Percentiles rank a stretch among this genome's conserved stretches.
Evolutionary conservation across 2,888 invertebrate species (phyloP).

Genomic region (Microctonus brassicae): DNA sequence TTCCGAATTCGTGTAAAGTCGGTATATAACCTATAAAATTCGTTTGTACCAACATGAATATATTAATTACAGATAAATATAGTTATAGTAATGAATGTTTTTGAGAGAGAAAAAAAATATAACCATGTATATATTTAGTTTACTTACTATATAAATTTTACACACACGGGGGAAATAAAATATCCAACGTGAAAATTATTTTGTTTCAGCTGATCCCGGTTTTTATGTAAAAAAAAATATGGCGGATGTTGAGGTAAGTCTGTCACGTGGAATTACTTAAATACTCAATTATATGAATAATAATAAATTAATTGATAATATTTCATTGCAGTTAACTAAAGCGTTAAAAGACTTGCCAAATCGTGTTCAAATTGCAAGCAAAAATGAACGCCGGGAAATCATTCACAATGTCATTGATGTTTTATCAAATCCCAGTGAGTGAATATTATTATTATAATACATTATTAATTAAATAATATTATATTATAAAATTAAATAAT

Average conservation of each 20-base stretch:
- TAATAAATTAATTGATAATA: slow-evolving; percentile 36
- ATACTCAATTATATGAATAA: slow-evolving; percentile 42
- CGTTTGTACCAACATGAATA: too few species aligned
- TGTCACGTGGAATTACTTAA: slow-evolving; percentile 69
- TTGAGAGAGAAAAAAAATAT: too few species aligned
- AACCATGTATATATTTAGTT: too few species aligned
- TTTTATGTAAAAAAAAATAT: slow-evolving; percentile 69
- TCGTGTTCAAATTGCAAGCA: slow-evolving; percentile 80
- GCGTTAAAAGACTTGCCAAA: slow-evolving; percentile 81
- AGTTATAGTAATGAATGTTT: too few species aligned
- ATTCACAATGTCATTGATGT: slow-evolving; percentile 79
- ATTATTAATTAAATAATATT: too few species aligned
- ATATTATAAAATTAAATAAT: too few species aligned
- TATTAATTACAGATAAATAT: too few species aligned
- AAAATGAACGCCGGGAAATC: slow-evolving; percentile 78
- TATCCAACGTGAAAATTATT: background rate
- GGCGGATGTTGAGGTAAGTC: slow-evolving; percentile 79
- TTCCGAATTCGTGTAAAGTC: too few species aligned
- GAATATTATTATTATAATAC: slow-evolving; percentile 7
- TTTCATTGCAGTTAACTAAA: slow-evolving; percentile 74
- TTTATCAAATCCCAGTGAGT: slow-evolving; percentile 81
- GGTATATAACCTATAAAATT: too few species aligned
- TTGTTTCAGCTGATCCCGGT: slow-evolving; percentile 45
- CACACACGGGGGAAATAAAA: too few species aligned
- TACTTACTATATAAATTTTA: too few species aligned